Conservation (phyloP, 1,140 invertebrate species). For the Mya arenaria region DNA sequence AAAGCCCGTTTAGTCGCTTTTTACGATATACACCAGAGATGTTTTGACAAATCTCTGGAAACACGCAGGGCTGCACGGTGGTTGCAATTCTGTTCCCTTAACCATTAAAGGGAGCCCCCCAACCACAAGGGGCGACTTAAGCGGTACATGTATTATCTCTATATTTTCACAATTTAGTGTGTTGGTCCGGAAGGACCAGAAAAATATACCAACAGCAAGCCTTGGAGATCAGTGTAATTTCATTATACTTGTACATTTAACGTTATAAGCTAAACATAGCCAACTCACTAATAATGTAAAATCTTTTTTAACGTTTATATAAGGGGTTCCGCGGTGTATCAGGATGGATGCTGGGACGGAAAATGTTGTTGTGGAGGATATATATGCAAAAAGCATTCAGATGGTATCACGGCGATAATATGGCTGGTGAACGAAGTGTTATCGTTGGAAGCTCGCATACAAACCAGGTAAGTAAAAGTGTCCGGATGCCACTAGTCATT, state of each 20-base stretch:
- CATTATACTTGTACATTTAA: slow-evolving; percentile 11
- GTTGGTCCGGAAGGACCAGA: slow-evolving; percentile 2
- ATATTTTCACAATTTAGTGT: slow-evolving; percentile 8
- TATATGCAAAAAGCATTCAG: slow-evolving; percentile 48
- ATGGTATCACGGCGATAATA: slow-evolving; percentile 36
- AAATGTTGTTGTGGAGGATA: slow-evolving; percentile 27
- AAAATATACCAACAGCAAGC: slow-evolving; percentile 12
- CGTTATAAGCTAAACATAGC: not conserved
- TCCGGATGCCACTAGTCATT: too few species aligned
- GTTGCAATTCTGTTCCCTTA: too few species aligned
- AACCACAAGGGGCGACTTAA: too few species aligned
- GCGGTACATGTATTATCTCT: slow-evolving; percentile 7
- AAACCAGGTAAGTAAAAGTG: slow-evolving; percentile 28
- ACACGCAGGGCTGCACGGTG: too few species aligned
- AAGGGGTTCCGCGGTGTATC: not conserved
- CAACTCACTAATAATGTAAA: too few species aligned
- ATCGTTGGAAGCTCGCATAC: slow-evolving; percentile 32
- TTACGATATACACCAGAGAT: not conserved
- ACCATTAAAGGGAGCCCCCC: too few species aligned
- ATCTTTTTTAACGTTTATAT: slow-evolving; percentile 1
- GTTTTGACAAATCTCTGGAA: not conserved
- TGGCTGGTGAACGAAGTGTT: slow-evolving; percentile 42
- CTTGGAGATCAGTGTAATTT: not conserved
- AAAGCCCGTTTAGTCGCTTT: slow-evolving; percentile 3
- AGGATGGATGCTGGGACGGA: slow-evolving; percentile 37